A percentile compares a stretch with the other conserved stretches of the same genome.
These are phyloP conservation scores for Phalacrocorax aristotelis DNA, from an alignment of 2,113 vertebrate genomes.

Conservation along the genomic window DNA sequence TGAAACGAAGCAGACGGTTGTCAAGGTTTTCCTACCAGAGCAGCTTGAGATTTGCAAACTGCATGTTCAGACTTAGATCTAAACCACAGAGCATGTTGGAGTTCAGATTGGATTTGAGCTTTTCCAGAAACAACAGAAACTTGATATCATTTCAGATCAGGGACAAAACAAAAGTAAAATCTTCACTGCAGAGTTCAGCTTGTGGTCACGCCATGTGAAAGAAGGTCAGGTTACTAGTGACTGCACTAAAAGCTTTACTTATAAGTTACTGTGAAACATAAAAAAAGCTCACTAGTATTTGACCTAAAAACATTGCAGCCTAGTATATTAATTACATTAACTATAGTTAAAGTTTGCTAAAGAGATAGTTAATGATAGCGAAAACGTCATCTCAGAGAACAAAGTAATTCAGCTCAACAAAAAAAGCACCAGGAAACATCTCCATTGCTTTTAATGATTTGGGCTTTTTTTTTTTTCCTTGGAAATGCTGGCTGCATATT, in stretches of 20 bases:
- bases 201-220: constrained; percentile 58
- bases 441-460: background rate
- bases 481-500: background rate
- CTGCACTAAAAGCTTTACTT: background rate
- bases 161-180: constrained; percentile 38
- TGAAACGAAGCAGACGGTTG: constrained; percentile 25
- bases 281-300: background rate
- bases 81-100: constrained; percentile 55
- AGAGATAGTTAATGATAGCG: background rate
- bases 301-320: background rate
- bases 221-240: background rate
- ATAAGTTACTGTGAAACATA: background rate
- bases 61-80: constrained; percentile 41
- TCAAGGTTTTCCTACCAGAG: constrained; percentile 31
- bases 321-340: background rate
- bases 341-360: background rate
- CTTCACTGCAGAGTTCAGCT: constrained; percentile 50
- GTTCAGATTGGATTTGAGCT: constrained; percentile 46
- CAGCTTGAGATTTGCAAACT: constrained; percentile 25
- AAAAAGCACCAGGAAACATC: background rate
- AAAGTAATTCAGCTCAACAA: background rate
- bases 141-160: constrained; percentile 59
- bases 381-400: background rate
- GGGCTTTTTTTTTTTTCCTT: background rate
- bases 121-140: constrained; percentile 71